phyloP scores from a whole-genome alignment of 2,888 invertebrate genomes.

The Phanerotoma sp. region DNA sequence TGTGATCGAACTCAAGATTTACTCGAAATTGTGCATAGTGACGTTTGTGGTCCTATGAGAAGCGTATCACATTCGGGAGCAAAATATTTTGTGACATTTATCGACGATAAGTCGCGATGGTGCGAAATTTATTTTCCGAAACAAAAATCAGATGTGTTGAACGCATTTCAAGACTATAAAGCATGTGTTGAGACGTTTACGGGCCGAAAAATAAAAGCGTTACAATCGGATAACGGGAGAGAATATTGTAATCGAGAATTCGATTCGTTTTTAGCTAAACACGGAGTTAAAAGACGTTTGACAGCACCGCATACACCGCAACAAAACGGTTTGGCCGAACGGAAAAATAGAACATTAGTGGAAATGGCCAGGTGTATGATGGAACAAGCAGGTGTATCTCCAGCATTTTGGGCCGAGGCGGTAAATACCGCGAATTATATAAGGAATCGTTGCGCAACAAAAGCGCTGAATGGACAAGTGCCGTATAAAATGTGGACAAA shows the following conservation, averaged over 20 bases:
- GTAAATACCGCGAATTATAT: slow-evolving; percentile 37
- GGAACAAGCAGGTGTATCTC: slow-evolving; percentile 23
- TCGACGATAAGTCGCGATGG: slow-evolving; percentile 31
- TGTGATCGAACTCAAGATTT: slow-evolving; percentile 15
- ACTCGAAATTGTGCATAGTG: slow-evolving; percentile 25
- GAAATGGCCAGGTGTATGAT: slow-evolving; percentile 39
- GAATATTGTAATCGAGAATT: slow-evolving; percentile 32
- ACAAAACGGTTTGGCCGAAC: slow-evolving; percentile 42
- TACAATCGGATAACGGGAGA: slow-evolving; percentile 32
- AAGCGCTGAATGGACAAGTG: not conserved
- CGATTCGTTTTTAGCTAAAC: slow-evolving; percentile 24
- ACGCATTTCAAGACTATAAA: slow-evolving; percentile 26
- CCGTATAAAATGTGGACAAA: slow-evolving; percentile 4
- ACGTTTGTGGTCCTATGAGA: slow-evolving; percentile 31
- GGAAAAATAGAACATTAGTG: slow-evolving; percentile 39
- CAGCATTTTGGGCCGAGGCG: slow-evolving; percentile 36
- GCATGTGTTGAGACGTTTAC: slow-evolving; percentile 16
- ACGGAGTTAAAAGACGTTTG: slow-evolving; percentile 36
- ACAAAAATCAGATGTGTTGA: slow-evolving; percentile 23
- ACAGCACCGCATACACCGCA: slow-evolving; percentile 39
- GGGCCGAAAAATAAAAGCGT: slow-evolving; percentile 25
- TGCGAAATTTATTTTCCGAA: slow-evolving; percentile 26
- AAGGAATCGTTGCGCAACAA: slow-evolving; percentile 33
- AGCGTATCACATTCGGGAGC: slow-evolving; percentile 8
- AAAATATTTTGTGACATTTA: slow-evolving; percentile 30